phyloP scores from a whole-genome alignment of 2,888 invertebrate species.

The Apocheima hispidaria region DNA sequence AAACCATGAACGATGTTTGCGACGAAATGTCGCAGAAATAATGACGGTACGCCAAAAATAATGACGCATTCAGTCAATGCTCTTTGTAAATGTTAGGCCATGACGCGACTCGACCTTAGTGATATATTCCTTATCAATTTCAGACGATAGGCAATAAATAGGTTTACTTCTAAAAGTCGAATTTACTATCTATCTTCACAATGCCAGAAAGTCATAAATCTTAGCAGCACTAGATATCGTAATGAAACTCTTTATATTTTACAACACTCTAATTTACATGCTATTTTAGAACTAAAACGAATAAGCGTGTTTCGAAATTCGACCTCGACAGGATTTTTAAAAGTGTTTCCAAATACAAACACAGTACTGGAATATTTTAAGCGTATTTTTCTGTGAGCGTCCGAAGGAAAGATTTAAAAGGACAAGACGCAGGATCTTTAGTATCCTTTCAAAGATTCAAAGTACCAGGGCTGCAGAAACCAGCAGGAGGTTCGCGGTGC shows the following conservation, averaged over 20 bases:
- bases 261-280: background rate
- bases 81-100: constrained; percentile 20
- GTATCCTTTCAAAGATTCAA: constrained; percentile 70
- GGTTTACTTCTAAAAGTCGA: background rate
- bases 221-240: background rate
- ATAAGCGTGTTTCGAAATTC: background rate
- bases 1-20: constrained; percentile 28
- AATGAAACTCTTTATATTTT: background rate
- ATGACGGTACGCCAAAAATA: constrained; percentile 20
- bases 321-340: background rate
- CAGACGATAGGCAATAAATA: background rate
- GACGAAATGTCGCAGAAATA: constrained; percentile 30
- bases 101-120: constrained; percentile 16
- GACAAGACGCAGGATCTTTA: constrained; percentile 52
- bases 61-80: constrained; percentile 31
- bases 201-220: too few species aligned
- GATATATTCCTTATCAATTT: background rate
- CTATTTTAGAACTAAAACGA: background rate
- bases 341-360: background rate
- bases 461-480: constrained; percentile 73
- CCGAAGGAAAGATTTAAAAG: constrained; percentile 43
- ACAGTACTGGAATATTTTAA: background rate
- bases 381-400: background rate
- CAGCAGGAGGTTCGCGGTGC: constrained; percentile 63
- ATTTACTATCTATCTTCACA: background rate